Base-by-base conservation (phyloP, 2,888 invertebrate genomes). In the Luffia ferchaultella region DNA sequence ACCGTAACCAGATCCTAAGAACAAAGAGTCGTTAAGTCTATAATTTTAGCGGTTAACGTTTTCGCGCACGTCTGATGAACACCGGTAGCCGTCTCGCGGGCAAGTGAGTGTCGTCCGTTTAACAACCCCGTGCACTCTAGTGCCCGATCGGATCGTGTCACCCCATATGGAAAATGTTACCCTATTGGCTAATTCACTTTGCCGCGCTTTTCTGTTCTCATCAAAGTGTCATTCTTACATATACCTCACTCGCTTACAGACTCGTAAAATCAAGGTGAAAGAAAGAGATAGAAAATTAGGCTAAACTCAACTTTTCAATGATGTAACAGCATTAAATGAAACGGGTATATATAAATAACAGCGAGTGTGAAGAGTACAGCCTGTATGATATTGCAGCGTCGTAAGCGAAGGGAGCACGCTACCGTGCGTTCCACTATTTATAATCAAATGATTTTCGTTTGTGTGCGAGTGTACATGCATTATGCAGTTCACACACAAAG, bases 361-460 rank as follows among this genome's bases (percentile, higher is more conserved):
- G n/a, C n/a, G n/a, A n/a, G n/a, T n/a, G n/a, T n/a, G n/a, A n/a
- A n/a, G n/a, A n/a, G n/a, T n/a, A n/a, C n/a, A n/a, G n/a, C n/a
- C n/a, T n/a, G n/a, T n/a, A n/a, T n/a, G n/a, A n/a, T n/a, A n/a
- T n/a, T n/a, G n/a, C n/a, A n/a, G n/a, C n/a, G n/a, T n/a, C 60
- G 70, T 78, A 76, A 76, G 73, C 76, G 76, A 82, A 82, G 78
- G 79, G 78, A 80, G 74, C 79, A 76, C 77, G 82, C 82, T 82
- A 80, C 83, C 73, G 83, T 80, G 80, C 77, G 80, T 77, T 80
- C 73, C 68, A 79, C 80, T 80, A 79, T 82, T 82, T 82, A 78
- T 82, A 80, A 80, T 82, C 75, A 76, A 80, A 80, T 76, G 70
- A 67, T 62, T 60, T 58, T 61, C 54, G 55, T 59, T 60, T 61